Evolutionary conservation across 2,888 invertebrate species (phyloP).

Genomic region (Andrena trimmerana): DNA sequence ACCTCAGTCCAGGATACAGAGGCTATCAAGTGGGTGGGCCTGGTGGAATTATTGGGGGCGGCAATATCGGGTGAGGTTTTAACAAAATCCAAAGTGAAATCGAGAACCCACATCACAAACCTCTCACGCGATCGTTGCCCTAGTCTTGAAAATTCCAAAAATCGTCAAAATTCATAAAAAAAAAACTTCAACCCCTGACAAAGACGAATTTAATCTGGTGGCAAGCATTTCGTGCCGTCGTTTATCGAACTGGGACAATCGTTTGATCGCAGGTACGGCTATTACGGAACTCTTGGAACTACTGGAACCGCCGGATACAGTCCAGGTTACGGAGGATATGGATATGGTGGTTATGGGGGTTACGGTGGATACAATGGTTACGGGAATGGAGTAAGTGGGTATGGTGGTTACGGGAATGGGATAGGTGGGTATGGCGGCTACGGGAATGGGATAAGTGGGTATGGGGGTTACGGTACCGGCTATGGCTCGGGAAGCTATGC

Average conservation of each 20-base stretch:
- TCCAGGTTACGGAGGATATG: constrained; percentile 49
- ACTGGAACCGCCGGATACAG: constrained; percentile 33
- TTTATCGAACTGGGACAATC: not conserved
- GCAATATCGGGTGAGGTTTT: constrained; percentile 74
- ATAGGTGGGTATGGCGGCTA: constrained; percentile 39
- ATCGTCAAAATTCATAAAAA: not conserved
- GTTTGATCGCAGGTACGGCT: constrained; percentile 71
- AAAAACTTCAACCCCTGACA: not conserved
- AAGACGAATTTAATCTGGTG: not conserved
- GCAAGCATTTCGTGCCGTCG: not conserved
- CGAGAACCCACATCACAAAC: not conserved
- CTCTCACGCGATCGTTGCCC: not conserved
- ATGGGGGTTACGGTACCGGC: constrained; percentile 51
- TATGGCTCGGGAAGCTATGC: constrained; percentile 55
- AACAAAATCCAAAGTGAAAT: not conserved
- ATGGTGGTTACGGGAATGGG: constrained; percentile 58
- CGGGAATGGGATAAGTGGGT: constrained; percentile 27
- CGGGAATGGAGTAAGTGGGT: constrained; percentile 47
- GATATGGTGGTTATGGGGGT: constrained; percentile 57
- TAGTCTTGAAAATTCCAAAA: not conserved
- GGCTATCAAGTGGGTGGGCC: constrained; percentile 68
- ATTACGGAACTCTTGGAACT: constrained; percentile 55
- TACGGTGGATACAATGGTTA: constrained; percentile 45
- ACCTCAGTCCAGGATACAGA: constrained; percentile 67
- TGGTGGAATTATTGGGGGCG: constrained; percentile 72